Evolutionary conservation across 2,797 vertebrate genomes (phyloP).

Genomic region (Microhierax caerulescens): DNA sequence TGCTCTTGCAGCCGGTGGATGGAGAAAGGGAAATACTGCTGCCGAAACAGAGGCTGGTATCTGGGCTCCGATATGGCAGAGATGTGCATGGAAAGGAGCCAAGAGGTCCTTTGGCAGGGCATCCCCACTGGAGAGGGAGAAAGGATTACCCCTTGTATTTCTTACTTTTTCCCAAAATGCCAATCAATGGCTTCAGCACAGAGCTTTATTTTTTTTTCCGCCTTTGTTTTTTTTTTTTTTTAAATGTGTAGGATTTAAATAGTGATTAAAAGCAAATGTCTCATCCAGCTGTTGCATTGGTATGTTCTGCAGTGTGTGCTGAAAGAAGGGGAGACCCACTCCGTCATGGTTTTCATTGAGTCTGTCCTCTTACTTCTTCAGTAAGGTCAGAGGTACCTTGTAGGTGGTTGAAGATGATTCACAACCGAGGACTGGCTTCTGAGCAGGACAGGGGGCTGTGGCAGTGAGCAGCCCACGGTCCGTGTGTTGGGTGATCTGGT

Average conservation of each 20-base stretch:
- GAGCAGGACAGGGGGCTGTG: neutral
- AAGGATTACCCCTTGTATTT: neutral
- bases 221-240: too few species aligned
- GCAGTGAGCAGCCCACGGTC: neutral
- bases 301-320: neutral
- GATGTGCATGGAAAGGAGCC: neutral
- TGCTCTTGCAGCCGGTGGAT: neutral
- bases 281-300: neutral
- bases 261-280: neutral
- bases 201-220: neutral
- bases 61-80: neutral
- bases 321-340: neutral
- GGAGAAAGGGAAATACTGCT: neutral
- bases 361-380: neutral
- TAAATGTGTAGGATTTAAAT: neutral
- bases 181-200: neutral
- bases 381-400: neutral
- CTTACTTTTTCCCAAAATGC: neutral
- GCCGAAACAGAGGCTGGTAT: neutral
- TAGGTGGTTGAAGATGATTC: fast-evolving
- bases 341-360: fast-evolving
- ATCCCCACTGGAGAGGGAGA: neutral
- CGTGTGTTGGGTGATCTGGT: neutral
- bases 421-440: neutral
- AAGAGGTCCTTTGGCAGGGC: neutral